Evolutionary conservation across 2,888 invertebrate species (phyloP).

Genomic region (Volucella zonaria): DNA sequence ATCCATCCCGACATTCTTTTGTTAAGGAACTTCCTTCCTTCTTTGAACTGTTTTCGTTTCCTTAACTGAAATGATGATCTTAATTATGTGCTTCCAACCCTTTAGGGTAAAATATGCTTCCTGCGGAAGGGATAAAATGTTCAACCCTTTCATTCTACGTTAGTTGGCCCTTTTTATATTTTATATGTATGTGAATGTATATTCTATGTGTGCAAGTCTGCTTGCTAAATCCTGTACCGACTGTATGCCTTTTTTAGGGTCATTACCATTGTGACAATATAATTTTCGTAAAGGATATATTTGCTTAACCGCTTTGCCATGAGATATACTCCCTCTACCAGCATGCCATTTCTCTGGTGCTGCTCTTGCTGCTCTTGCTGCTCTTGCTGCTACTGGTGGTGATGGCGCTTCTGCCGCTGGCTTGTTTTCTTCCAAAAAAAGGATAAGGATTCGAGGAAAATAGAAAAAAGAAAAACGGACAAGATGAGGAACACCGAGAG

Average conservation of each 20-base stretch:
- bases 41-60: conserved; percentile 66
- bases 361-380: not conserved
- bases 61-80: conserved; percentile 73
- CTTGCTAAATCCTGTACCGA: not conserved
- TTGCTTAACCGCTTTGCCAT: conserved; percentile 63
- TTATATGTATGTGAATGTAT: not conserved
- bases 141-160: conserved; percentile 49
- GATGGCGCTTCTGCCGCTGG: conserved; percentile 28
- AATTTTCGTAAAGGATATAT: conserved; percentile 65
- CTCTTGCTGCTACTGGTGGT: not conserved
- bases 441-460: conserved; percentile 58
- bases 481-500: conserved; percentile 17
- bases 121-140: conserved; percentile 67
- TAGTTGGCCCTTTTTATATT: conserved; percentile 13
- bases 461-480: conserved; percentile 5
- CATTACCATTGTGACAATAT: conserved; percentile 73
- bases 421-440: conserved; percentile 7
- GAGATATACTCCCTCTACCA: conserved; percentile 1
- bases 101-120: conserved; percentile 67
- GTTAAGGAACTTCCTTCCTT: conserved; percentile 64
- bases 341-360: not conserved
- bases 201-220: not conserved
- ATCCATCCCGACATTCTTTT: conserved; percentile 56
- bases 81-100: conserved; percentile 73
- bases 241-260: conserved; percentile 57